These are phyloP conservation scores for Vespertilio murinus DNA, from an alignment of 2,797 vertebrate species.

Conservation along the genomic window DNA sequence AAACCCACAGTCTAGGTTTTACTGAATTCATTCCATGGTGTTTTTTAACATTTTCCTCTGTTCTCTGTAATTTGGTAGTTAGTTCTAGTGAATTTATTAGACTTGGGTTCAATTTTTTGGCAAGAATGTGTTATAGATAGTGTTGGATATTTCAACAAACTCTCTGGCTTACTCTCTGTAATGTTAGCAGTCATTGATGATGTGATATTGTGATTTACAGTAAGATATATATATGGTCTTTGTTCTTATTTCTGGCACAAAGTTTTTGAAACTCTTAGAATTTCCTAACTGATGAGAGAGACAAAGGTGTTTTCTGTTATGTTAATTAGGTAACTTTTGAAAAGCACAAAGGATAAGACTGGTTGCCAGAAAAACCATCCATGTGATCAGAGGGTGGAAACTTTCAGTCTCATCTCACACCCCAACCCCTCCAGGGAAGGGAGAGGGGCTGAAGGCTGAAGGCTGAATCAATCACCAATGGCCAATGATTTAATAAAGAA, in stretches of 20 bases:
- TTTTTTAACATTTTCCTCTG: constrained; percentile 19
- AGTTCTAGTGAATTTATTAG: constrained; percentile 30
- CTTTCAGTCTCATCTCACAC: background rate
- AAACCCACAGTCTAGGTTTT: constrained; percentile 22
- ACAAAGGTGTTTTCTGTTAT: constrained; percentile 28
- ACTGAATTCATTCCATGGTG: background rate
- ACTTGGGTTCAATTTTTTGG: background rate
- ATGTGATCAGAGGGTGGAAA: background rate
- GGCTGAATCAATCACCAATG: background rate
- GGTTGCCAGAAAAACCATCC: background rate
- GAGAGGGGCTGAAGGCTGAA: background rate
- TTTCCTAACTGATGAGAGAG: constrained; percentile 6
- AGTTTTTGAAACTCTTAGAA: constrained; percentile 8
- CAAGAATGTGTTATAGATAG: background rate
- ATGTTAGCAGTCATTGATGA: constrained; percentile 31
- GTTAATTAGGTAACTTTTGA: constrained; percentile 14
- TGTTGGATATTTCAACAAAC: background rate
- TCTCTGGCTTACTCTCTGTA: constrained; percentile 10
- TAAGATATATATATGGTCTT: constrained; percentile 2
- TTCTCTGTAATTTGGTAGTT: constrained; percentile 16
- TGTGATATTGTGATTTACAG: constrained; percentile 33
- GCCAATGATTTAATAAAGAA: background rate
- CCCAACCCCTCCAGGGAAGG: background rate
- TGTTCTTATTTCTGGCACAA: constrained; percentile 28
- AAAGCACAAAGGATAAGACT: background rate